Evolutionary conservation across 2,113 vertebrate species (phyloP).

Genomic region (Oncorhynchus keta): DNA sequence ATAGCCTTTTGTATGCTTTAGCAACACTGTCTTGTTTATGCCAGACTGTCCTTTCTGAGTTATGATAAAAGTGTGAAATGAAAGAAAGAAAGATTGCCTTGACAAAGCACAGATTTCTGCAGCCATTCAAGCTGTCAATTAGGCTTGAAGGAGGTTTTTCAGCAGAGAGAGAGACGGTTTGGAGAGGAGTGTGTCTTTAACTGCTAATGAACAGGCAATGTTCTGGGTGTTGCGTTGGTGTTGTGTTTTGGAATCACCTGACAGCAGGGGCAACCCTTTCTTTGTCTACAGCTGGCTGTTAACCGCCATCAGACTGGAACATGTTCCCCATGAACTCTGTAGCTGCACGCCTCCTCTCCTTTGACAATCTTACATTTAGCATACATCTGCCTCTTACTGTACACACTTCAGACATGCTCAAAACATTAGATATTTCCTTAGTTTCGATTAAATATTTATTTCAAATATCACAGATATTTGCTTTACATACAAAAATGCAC

Average conservation of each 20-base stretch:
- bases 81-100: constrained; percentile 39
- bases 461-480: no score
- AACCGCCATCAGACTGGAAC: constrained; percentile 4
- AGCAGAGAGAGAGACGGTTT: constrained; percentile 1
- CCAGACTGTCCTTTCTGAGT: constrained; percentile 32
- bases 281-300: constrained; percentile 8
- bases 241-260: neutral
- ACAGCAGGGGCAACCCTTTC: neutral
- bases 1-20: constrained; percentile 1
- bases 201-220: constrained; percentile 53
- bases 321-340: constrained; percentile 25
- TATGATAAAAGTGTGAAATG: constrained; percentile 25
- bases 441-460: no score
- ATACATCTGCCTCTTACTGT: constrained; percentile 18
- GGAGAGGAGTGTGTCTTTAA: constrained; percentile 34
- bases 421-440: no score
- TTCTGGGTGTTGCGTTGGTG: constrained; percentile 20
- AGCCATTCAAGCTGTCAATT: constrained; percentile 41
- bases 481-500: no score
- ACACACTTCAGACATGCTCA: neutral
- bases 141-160: constrained; percentile 27
- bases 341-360: constrained; percentile 13
- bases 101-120: constrained; percentile 38
- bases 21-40: constrained; percentile 15
- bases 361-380: constrained; percentile 45